Evolutionary conservation across 2,113 vertebrate species (phyloP).

Genomic region (Seriola rivoliana): DNA sequence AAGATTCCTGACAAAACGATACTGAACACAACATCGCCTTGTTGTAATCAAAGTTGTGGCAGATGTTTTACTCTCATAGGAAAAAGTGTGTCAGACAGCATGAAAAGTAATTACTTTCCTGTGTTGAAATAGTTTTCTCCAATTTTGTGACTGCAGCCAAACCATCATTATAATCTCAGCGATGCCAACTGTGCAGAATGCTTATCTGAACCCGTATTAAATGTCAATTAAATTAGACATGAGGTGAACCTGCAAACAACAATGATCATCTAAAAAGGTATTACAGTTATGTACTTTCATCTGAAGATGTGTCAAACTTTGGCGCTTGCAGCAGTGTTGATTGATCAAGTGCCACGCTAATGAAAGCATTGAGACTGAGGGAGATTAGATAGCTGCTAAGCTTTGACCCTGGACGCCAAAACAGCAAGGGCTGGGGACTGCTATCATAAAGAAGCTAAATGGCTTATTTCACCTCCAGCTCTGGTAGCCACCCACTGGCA

Average conservation of each 20-base stretch:
- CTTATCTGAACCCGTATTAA: slow-evolving; percentile 31
- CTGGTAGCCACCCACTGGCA: slow-evolving; percentile 85
- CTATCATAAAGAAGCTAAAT: slow-evolving; percentile 87
- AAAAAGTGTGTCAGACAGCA: not conserved
- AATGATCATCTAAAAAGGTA: slow-evolving; percentile 43
- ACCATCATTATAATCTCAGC: slow-evolving; percentile 1
- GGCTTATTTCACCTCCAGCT: slow-evolving; percentile 88
- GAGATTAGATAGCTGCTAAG: slow-evolving; percentile 72
- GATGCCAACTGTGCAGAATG: not conserved
- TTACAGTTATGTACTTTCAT: slow-evolving; percentile 49
- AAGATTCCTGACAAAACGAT: slow-evolving; percentile 15
- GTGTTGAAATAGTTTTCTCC: not conserved
- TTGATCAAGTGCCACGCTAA: slow-evolving; percentile 78
- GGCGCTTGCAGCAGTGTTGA: slow-evolving; percentile 62
- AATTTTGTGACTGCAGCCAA: slow-evolving; percentile 19
- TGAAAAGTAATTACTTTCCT: not conserved
- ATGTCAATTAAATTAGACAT: slow-evolving; percentile 46
- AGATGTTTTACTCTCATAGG: not conserved
- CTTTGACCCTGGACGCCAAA: slow-evolving; percentile 78
- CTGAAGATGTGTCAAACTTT: slow-evolving; percentile 58
- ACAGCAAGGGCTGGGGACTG: slow-evolving; percentile 75
- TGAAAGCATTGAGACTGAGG: slow-evolving; percentile 75
- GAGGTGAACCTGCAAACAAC: slow-evolving; percentile 30
- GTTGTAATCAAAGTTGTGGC: slow-evolving; percentile 18
- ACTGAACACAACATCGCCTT: slow-evolving; percentile 3